Base-by-base conservation (phyloP, 2,797 vertebrate genomes). In the Protosalanx chinensis region DNA sequence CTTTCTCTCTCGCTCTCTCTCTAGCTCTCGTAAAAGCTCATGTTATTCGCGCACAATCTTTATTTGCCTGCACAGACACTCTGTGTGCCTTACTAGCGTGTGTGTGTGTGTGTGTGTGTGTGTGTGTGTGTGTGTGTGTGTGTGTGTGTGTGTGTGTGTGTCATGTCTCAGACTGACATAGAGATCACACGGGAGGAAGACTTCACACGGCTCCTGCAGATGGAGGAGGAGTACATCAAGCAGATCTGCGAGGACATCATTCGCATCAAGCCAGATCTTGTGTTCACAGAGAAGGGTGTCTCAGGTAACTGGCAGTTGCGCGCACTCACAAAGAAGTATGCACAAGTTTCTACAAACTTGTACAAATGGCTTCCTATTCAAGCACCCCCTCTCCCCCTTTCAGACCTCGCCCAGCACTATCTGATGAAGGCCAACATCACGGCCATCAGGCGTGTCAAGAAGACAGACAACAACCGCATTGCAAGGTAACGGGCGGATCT, bases 211-310 rank as follows among this genome's bases (percentile, higher is more conserved):
- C 96, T 99, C 85, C 94, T 99, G 64, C 95, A 98, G 81, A 95
- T 98, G 95, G 97, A 99, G 82, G 97, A 99, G 63, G 96, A 99
- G 1, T 96, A 95, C 72, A 94, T 99, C 66, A 96, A 98, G 84
- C 96, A 97, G 82, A 94, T 99, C 69, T 99, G 97, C 0, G 96
- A 97, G 74, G 96, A 98, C 61, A 90, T 98, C 76, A 93, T 98
- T 76, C 91, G 94, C 0, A 84, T 98, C 29, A 97, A 98, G 66
- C 97, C 97, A 0, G 96, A 99, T 62, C 89, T 98, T 65, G 23
- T 99, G 70, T 97, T 99, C 90, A 99, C 97, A 0, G 97, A 99
- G 81, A 99, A 99, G 80, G 97, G 97, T 2, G 90, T 98, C 75
- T 98, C 97, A 5, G 97, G 97, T 98, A 88, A 37, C 10, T 16